A percentile compares a stretch with the other conserved stretches of the same genome.
Conservation (phyloP, 2,797 vertebrate genomes). For the Esox lucius region DNA sequence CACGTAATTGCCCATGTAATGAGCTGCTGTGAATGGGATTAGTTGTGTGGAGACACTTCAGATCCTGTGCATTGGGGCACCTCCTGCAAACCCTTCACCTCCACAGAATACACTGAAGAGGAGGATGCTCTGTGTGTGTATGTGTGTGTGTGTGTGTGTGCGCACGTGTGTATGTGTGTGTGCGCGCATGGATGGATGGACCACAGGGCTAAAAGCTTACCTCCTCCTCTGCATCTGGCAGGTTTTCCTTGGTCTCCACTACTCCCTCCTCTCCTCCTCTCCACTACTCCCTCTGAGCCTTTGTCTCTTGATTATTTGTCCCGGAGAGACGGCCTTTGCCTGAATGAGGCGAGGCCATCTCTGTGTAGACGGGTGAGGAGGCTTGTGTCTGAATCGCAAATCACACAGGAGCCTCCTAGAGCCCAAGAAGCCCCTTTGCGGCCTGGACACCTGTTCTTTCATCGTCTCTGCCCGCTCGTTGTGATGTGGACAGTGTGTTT, state of each 20-base stretch:
- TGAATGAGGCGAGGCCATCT: no score
- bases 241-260: background rate
- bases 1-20: constrained; percentile 91
- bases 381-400: constrained; percentile 68
- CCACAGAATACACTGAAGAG: constrained; percentile 74
- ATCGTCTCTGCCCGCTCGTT: constrained; percentile 41
- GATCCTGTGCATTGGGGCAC: constrained; percentile 74
- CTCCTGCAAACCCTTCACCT: constrained; percentile 77
- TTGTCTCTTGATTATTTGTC: constrained; percentile 77
- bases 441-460: constrained; percentile 76
- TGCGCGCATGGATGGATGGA: constrained; percentile 20
- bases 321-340: constrained; percentile 72
- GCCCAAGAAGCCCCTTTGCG: constrained; percentile 73
- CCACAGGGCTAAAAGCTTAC: constrained; percentile 52
- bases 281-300: constrained; percentile 37
- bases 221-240: background rate
- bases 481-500: constrained; percentile 9
- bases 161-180: constrained; percentile 47
- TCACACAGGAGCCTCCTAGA: constrained; percentile 67
- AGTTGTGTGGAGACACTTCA: constrained; percentile 83
- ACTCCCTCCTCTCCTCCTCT: constrained; percentile 32
- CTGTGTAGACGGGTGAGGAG: constrained; percentile 75
- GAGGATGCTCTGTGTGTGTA: constrained; percentile 73
- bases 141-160: background rate
- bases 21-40: constrained; percentile 82